Evolutionary conservation across 1,140 invertebrate genomes (phyloP), one percentile per base, ranked within the genome.

Genomic region (Lordiphosa mommai): DNA sequence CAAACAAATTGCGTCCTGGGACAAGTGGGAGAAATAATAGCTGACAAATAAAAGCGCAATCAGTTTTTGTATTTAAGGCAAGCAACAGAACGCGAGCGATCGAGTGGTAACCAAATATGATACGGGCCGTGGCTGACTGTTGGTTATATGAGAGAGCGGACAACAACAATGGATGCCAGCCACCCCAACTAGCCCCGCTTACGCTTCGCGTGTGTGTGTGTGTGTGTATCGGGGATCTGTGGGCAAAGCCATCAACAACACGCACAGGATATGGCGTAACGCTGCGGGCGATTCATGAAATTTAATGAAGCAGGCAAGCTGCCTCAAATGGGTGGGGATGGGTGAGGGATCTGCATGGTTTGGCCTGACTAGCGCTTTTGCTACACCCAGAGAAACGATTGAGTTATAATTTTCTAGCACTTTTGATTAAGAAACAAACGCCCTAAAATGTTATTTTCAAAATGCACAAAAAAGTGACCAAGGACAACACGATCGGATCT

Each of bases 11-110:
- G 74, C 74, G 80, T 82, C 74, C 80, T 72, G 80, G 79, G 80
- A 85, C 79, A 79, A 79, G 52, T 85, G 72, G 82, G 86, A 86
- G 82, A 86, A 86, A 86, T 86, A 86, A 86, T 86, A 86, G 74
- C 71, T 86, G 80, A 80, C 76, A 86, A 86, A 86, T 86, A 82
- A 86, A 86, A 86, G 74, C 74, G 63, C 80, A 73, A 86, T 76
- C 77, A 77, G 72, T 82, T 82, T 82, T 82, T 82, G 77, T 82
- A n/a, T n/a, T n/a, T n/a, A n/a, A n/a, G 77, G 77, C 77, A 72
- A 76, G 68, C 77, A 82, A 67, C 57, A 80, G 38, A 16, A 68
- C 60, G 50, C 32, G 36, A 64, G 32, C 60, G 48, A 59, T 43
- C 23, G 13, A 13, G 53, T n/a, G n/a, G n/a, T n/a, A n/a, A n/a